Base-by-base conservation (phyloP, 2,797 vertebrate species). In the Anisognathus igniventris region DNA sequence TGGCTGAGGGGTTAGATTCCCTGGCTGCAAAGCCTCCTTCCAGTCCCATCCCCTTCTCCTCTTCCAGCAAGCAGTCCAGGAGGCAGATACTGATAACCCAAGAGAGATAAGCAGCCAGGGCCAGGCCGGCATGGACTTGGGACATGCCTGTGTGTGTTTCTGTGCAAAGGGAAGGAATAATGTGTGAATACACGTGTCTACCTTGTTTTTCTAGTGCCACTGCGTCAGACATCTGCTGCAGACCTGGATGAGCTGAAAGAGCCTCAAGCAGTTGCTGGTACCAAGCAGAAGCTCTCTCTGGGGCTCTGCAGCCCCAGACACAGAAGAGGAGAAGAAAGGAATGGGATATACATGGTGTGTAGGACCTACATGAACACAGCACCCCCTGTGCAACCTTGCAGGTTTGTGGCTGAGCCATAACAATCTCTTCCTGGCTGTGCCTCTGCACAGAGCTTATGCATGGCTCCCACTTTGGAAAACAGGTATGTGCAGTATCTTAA, bases 131-230 rank as follows among this genome's bases (percentile, higher is more conserved):
- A 1, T 12, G 19, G 27, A 7, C n/a, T 40, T 65, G 51, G 51
- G 40, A 16, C 28, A 8, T 30, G 7, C 12, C 6, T 45, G 5
- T 62, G 31, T 39, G 27, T 28, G 40, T 22, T 13, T 58, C 50
- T n/a, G 1, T 33, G 31, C 24, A 42, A 75, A 18, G 37, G 20
- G 39, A 68, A 61, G 14, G 9, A 88, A 33, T 65, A 28, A 2
- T 2, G 21, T 37, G 28, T 51, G 27, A 60, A 56, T 19, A n/a
- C 31, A 31, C 0, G 3, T 0, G 0, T 28, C 40, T 42, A 4
- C 51, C 17, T 6, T 16, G 33, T 35, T 73, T 28, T 72, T 33
- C 30, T 53, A 30, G 14, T 64, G 81, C 40, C 30, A 47, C 35
- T 17, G 2, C 47, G 42, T 61, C 60, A 23, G 53, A 33, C 27